Evolutionary conservation across 2,113 vertebrate species (phyloP).

Genomic region (Sorex fumeus): DNA sequence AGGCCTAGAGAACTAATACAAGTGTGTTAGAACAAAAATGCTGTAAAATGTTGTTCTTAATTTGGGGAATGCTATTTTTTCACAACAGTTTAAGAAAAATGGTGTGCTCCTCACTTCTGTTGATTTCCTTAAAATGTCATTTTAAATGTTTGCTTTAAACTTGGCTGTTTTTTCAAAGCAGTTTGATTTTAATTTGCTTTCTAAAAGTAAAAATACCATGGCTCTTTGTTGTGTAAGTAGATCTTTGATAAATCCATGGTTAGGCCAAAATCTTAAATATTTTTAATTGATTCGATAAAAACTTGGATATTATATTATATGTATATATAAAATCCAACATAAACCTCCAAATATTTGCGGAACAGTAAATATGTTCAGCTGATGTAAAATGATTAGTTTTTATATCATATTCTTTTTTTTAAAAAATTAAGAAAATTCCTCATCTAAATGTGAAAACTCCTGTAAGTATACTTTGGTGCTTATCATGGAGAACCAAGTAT

Average conservation of each 20-base stretch:
- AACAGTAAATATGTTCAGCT: background rate
- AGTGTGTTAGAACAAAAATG: background rate
- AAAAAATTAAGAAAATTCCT: background rate
- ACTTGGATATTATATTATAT: background rate
- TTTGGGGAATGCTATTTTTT: background rate
- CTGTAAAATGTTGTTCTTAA: background rate
- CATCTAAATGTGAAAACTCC: constrained; percentile 33
- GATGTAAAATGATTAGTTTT: background rate
- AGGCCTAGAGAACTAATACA: background rate
- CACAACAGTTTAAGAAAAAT: background rate
- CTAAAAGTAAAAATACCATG: background rate
- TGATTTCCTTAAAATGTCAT: background rate
- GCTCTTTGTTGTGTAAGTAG: constrained; percentile 17
- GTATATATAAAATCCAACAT: background rate
- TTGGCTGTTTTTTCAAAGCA: background rate
- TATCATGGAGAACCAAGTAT: background rate
- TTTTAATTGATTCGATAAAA: background rate
- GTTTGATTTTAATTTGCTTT: constrained; percentile 36
- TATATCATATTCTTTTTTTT: too few species aligned
- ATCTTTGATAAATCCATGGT: constrained; percentile 21
- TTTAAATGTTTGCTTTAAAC: background rate
- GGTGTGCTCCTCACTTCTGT: background rate
- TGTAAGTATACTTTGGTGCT: background rate
- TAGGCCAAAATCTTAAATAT: constrained; percentile 27
- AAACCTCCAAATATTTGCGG: background rate